Evolutionary conservation across 2,797 vertebrate genomes (phyloP), one percentile per base, ranked within the genome.

Genomic region (Enteromius paludinosus): DNA sequence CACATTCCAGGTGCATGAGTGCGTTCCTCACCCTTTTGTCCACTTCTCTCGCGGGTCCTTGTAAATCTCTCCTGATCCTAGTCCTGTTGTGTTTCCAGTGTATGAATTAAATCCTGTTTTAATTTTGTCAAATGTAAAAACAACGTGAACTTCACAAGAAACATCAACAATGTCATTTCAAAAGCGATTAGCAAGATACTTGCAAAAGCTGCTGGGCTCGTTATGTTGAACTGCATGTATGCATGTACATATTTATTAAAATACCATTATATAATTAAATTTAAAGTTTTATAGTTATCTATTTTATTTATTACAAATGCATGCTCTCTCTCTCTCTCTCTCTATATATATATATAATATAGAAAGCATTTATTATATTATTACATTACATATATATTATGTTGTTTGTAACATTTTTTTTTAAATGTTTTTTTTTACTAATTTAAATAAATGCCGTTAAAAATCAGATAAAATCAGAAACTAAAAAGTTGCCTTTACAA

Each of bases 81-180:
- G 90, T 94, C 96, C 93, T 69, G 95, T 90, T 74, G 95, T 90
- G 93, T 97, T 95, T 95, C 96, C 98, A 95, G 93, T 93, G 93
- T 97, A 96, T 86, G 96, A 95, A 92, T 96, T 95, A 92, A 94
- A 94, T 94, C 97, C 98, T 99, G 96, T 91, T 85, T 86, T 88
- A 12, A 78, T 77, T 81, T 75, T 35, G 56, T 75, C 69, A 91
- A 90, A 68, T 87, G 89, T 70, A 62, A 79, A 54, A 83, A 86
- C 25, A 78, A 59, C 82, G 86, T 92, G 81, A 92, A 89, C 77
- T 84, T 82, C 8, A 9, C 35, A 73, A 30, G 41, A 47, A 87
- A 74, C 1, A 12, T 59, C 30, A 33, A 15, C 14, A 11, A 20
- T 28, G 43, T 43, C 4, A 18, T 70, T 74, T 73, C 23, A 41